Conservation (phyloP, 2,113 vertebrate genomes). For the Mixornis gularis region DNA sequence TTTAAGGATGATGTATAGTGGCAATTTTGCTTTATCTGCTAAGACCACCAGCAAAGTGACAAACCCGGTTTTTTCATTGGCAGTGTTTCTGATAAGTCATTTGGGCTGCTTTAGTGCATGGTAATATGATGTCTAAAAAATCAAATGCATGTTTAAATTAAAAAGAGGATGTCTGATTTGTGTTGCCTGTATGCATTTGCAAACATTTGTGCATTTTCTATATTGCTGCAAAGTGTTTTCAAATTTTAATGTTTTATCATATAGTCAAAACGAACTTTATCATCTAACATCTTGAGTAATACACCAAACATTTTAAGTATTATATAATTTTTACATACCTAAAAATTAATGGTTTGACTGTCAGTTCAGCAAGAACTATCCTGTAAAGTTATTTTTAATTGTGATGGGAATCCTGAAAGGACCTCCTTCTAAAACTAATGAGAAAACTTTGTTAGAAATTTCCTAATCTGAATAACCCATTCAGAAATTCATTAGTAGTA, state of each 20-base stretch:
- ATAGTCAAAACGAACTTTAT: not conserved
- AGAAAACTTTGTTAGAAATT: not conserved
- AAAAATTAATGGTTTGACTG: not conserved
- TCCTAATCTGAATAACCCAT: not conserved
- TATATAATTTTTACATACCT: not conserved
- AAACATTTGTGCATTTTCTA: not conserved
- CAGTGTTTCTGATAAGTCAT: constrained; percentile 37
- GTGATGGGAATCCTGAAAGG: not conserved
- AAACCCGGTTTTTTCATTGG: constrained; percentile 20
- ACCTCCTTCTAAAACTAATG: not conserved
- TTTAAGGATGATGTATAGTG: constrained; percentile 57
- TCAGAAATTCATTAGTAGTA: not conserved
- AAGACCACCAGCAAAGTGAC: constrained; percentile 59
- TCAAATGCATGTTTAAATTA: not conserved
- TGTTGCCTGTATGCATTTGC: not conserved
- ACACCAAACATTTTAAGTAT: not conserved
- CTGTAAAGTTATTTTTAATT: not conserved
- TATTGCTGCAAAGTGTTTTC: not conserved
- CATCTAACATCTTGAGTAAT: not conserved
- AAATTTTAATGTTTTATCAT: not conserved
- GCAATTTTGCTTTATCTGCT: constrained; percentile 55
- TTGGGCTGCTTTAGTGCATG: constrained; percentile 4
- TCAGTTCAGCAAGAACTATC: not conserved
- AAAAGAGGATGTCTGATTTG: not conserved
- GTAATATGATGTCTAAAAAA: constrained; percentile 26